Conservation (phyloP, 1,140 invertebrate genomes). For the Penaeus japonicus region DNA sequence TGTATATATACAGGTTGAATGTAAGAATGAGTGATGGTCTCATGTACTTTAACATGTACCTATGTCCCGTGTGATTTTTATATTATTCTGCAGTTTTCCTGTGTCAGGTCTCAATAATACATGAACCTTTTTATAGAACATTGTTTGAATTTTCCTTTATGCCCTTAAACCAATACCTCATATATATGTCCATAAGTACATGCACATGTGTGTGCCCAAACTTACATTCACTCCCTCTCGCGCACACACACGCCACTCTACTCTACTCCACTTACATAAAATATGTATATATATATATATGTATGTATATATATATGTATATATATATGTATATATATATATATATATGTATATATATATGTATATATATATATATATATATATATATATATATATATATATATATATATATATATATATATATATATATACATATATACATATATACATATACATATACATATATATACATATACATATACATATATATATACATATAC, state of each 20-base stretch:
- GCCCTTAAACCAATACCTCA: neutral
- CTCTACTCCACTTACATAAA: neutral
- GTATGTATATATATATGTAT: neutral
- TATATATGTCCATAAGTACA: neutral
- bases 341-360: conserved; percentile 23
- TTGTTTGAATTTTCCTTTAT: neutral
- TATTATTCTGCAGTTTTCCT: conserved; percentile 55
- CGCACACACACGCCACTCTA: too few species aligned
- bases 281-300: conserved; percentile 32
- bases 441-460: neutral
- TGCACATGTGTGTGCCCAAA: neutral
- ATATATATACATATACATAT: neutral
- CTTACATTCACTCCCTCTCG: neutral
- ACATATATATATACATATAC: neutral
- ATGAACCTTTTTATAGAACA: conserved; percentile 44
- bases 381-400: conserved; percentile 15
- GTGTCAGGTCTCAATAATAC: conserved; percentile 54
- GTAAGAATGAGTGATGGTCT: conserved; percentile 52
- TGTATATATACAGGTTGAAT: conserved; percentile 35
- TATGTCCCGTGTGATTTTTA: conserved; percentile 54
- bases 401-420: conserved; percentile 13
- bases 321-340: neutral
- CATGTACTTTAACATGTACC: conserved; percentile 46
- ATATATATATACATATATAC: neutral
- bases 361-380: conserved; percentile 32